Conservation (phyloP, 2,888 invertebrate species). For the Parascotia fuliginaria region DNA sequence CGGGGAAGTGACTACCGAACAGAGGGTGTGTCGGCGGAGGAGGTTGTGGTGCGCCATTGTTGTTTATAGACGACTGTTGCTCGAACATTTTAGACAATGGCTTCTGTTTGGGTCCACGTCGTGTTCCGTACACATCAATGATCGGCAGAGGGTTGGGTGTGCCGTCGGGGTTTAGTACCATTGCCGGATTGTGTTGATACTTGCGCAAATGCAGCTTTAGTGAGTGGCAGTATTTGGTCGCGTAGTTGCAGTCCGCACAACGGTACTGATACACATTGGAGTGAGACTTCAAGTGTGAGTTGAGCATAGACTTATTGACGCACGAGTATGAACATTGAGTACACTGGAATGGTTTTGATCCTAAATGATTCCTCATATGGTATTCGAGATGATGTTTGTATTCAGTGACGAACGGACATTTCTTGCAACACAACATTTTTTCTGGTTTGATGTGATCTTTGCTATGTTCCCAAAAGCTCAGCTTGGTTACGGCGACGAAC, state of each 20-base stretch:
- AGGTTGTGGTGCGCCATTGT: slow-evolving; percentile 58
- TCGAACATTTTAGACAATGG: slow-evolving; percentile 72
- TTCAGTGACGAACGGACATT: slow-evolving; percentile 99
- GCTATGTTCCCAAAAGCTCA: slow-evolving; percentile 97
- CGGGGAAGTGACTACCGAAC: slow-evolving; percentile 76
- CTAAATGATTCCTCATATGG: slow-evolving; percentile 97
- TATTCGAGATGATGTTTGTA: slow-evolving; percentile 99
- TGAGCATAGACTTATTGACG: slow-evolving; percentile 99
- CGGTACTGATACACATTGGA: slow-evolving; percentile 96
- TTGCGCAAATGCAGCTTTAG: slow-evolving; percentile 97
- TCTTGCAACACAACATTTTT: slow-evolving; percentile 94
- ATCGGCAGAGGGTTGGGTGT: slow-evolving; percentile 94
- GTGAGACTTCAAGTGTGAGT: slow-evolving; percentile 98
- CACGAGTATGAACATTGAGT: slow-evolving; percentile 95
- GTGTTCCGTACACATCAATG: slow-evolving; percentile 96
- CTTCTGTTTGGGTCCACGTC: slow-evolving; percentile 92
- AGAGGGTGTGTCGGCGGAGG: slow-evolving; percentile 69
- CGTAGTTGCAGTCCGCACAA: slow-evolving; percentile 97
- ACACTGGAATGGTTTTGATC: slow-evolving; percentile 98
- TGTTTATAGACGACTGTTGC: slow-evolving; percentile 57
- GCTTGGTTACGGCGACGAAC: slow-evolving; percentile 93
- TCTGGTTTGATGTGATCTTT: slow-evolving; percentile 96
- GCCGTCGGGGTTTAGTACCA: slow-evolving; percentile 95
- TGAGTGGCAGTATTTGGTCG: slow-evolving; percentile 99
- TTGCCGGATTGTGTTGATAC: slow-evolving; percentile 95